Evolutionary conservation across 2,113 vertebrate genomes (phyloP).

Genomic region (Alectura lathami): DNA sequence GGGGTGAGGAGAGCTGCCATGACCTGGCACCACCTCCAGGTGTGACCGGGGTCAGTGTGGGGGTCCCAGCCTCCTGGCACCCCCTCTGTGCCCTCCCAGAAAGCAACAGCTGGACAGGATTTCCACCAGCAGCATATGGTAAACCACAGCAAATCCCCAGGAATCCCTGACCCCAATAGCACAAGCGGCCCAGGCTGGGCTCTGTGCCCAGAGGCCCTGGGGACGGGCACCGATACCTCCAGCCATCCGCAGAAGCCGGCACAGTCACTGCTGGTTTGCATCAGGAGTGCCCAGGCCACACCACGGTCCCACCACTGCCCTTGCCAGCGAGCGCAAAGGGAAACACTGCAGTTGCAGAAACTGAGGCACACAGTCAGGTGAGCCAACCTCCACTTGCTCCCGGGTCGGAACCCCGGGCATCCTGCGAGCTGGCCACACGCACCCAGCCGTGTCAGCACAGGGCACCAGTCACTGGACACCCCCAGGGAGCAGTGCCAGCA

Average conservation of each 20-base stretch:
- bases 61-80: background rate
- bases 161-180: background rate
- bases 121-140: background rate
- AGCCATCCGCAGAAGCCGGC: fast-evolving
- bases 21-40: background rate
- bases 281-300: fast-evolving
- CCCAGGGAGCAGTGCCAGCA: fast-evolving
- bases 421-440: background rate
- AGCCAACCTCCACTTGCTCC: background rate
- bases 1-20: background rate
- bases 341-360: background rate
- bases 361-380: background rate
- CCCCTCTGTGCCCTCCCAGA: background rate
- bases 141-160: background rate
- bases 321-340: fast-evolving
- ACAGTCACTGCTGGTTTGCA: background rate
- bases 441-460: background rate
- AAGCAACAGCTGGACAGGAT: background rate
- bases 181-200: background rate
- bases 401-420: background rate
- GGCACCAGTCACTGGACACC: no score
- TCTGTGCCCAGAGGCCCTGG: background rate
- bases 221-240: background rate
- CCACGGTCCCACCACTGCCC: fast-evolving
- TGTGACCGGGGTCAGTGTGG: fast-evolving